phyloP scores from a whole-genome alignment of 2,113 vertebrate genomes.

The Nibea coibor region DNA sequence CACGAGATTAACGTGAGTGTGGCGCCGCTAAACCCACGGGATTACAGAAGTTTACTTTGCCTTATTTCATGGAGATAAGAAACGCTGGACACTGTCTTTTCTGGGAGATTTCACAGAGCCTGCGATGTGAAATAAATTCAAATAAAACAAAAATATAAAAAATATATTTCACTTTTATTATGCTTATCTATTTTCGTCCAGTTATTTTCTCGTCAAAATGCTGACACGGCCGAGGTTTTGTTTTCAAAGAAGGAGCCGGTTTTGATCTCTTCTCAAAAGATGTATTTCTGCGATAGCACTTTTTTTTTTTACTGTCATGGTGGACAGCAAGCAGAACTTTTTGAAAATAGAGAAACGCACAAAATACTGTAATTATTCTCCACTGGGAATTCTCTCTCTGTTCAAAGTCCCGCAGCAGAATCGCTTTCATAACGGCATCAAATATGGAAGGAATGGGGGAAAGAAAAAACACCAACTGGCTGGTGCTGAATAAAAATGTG shows the following conservation, averaged over 20 bases:
- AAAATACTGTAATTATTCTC: slow-evolving; percentile 53
- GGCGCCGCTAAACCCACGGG: slow-evolving; percentile 55
- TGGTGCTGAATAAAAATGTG: slow-evolving; percentile 54
- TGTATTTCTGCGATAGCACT: slow-evolving; percentile 15
- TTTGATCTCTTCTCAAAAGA: slow-evolving; percentile 43
- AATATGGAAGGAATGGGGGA: slow-evolving; percentile 46
- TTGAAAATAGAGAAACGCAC: slow-evolving; percentile 30
- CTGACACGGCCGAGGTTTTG: slow-evolving; percentile 25
- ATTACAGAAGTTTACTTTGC: slow-evolving; percentile 68
- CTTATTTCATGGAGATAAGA: slow-evolving; percentile 32
- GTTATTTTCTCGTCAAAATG: slow-evolving; percentile 19
- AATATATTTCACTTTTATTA: neutral
- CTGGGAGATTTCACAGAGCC: neutral
- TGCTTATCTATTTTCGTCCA: slow-evolving; percentile 35
- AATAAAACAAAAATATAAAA: neutral
- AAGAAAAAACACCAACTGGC: neutral
- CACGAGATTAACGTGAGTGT: slow-evolving; percentile 71
- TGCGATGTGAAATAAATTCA: neutral
- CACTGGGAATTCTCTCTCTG: slow-evolving; percentile 40
- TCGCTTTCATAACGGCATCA: slow-evolving; percentile 29
- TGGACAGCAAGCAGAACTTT: slow-evolving; percentile 25
- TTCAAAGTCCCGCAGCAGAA: slow-evolving; percentile 51
- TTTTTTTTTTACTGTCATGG: slow-evolving; percentile 17
- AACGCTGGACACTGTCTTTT: slow-evolving; percentile 17
- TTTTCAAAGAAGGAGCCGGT: slow-evolving; percentile 25